Base-by-base conservation (phyloP, 2,797 vertebrate genomes). In the Peromyscus nudipes region DNA sequence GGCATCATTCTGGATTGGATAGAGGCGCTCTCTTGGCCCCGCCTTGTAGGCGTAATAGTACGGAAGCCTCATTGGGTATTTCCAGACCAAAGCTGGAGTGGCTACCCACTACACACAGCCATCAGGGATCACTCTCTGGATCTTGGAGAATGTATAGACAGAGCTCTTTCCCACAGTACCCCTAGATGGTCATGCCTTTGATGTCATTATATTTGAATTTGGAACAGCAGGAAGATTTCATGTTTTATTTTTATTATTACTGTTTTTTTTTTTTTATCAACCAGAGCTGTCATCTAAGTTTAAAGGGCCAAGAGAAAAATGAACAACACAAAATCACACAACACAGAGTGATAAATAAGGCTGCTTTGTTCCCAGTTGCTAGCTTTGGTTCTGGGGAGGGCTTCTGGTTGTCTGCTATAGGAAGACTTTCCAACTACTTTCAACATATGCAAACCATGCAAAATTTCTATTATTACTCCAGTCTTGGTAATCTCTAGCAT, bases 391-490 rank as follows among this genome's bases (percentile, higher is more conserved):
- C 60, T 37, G 73, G 88, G 40, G 21, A 55, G 40, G 60, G 91
- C 93, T 97, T 97, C 96, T 96, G 89, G 89, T 95, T 97, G 89
- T 76, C 65, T 8, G 16, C 79, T 96, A 40, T 40, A 92, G 88
- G 64, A 79, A 97, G 94, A 91, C 40, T 83, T 98, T 86, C 93
- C 69, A 85, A 96, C 88, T 97, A 88, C 93, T 96, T 96, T 95
- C 10, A n/a, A 95, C 67, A 94, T 81, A 67, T 9, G 37, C 21
- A 96, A 95, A 82, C 93, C 90, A 96, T 82, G 85, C 92, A 77
- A 92, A 96, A 91, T 93, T 92, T 95, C 96, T 96, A 76, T 92
- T 96, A 97, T 92, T 93, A 96, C 82, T 94, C 96, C 57, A 76
- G 6, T 85, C 85, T 95, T 95, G 73, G 89, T 83, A 73, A 92